Evolutionary conservation across 2,888 invertebrate genomes (phyloP), one percentile per base, ranked within the genome.

Genomic region (Drosophila austrosaltans): DNA sequence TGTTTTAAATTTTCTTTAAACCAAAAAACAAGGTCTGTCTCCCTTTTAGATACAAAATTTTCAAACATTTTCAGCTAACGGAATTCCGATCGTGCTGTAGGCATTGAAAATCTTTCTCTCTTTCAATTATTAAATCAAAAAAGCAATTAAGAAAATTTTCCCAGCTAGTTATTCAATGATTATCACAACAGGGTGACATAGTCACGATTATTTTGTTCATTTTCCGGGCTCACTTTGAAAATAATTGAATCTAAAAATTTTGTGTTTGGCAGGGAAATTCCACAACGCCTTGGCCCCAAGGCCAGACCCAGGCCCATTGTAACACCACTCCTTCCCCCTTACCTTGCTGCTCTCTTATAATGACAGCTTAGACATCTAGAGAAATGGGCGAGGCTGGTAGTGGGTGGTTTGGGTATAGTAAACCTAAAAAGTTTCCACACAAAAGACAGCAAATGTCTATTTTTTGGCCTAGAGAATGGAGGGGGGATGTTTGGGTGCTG

Each of bases 361-460:
- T 48, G 48, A 48, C 48, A 48, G 48, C 48, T 48, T 48, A 48
- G 48, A 48, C 48, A 48, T 22, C 48, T 48, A 48, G 12, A 48
- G 12, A 48, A 48, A 12, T 48, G 25, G 16, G 48, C 20, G 25
- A 8, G 36, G 36, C 8, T 10, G 10, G 36, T 2, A 8, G 10
- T 48, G 22, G 48, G 3, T 22, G 22, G 48, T 3, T 32, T 3
- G 25, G 6, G 1, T 8, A 8, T 22, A 2, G 22, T 48, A 10
- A 12, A 48, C 25, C 48, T 48, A 48, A 48, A 48, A 48, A 48
- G 48, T 48, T 25, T 10, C 7, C 42, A 53, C 42, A 16, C 66
- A 65, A 39, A 22, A 53, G 61, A 58, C 62, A 30, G 53, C 39
- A 48, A 72, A 70, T 82, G 73, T 70, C 44, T 62, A 44, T 40